Evolutionary conservation across 2,888 invertebrate species (phyloP).

Genomic region (Bimastos eiseni): DNA sequence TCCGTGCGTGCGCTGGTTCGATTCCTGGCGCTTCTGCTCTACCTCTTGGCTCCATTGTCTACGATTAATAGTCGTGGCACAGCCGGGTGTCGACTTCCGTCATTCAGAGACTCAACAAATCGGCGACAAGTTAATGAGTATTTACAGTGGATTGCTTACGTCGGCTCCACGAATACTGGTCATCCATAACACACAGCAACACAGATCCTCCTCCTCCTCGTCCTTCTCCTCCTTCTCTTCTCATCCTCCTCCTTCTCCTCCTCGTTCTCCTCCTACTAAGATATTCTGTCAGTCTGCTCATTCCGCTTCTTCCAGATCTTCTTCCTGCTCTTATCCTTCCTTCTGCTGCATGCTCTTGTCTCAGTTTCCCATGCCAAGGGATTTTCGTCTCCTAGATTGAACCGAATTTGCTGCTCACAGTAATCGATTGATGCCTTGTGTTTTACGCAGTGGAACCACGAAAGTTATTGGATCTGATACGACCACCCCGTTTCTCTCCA

Average conservation of each 20-base stretch:
- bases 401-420: neutral
- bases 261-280: neutral
- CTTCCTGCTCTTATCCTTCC: too few species aligned
- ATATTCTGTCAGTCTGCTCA: too few species aligned
- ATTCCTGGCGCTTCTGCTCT: neutral
- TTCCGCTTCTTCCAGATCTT: neutral
- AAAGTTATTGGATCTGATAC: neutral
- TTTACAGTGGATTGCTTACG: constrained; percentile 1
- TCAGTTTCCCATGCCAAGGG: neutral
- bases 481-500: neutral
- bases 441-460: neutral
- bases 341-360: neutral
- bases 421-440: neutral
- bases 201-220: neutral
- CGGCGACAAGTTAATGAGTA: neutral
- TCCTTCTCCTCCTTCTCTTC: neutral
- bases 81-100: neutral
- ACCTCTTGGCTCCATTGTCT: neutral
- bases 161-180: neutral
- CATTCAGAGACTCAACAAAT: neutral
- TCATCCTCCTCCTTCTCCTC: neutral
- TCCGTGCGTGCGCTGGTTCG: neutral
- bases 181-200: neutral
- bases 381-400: neutral
- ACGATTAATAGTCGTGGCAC: constrained; percentile 13